Base-by-base conservation (phyloP, 2,113 vertebrate genomes). In the Spizaetus ornatus region DNA sequence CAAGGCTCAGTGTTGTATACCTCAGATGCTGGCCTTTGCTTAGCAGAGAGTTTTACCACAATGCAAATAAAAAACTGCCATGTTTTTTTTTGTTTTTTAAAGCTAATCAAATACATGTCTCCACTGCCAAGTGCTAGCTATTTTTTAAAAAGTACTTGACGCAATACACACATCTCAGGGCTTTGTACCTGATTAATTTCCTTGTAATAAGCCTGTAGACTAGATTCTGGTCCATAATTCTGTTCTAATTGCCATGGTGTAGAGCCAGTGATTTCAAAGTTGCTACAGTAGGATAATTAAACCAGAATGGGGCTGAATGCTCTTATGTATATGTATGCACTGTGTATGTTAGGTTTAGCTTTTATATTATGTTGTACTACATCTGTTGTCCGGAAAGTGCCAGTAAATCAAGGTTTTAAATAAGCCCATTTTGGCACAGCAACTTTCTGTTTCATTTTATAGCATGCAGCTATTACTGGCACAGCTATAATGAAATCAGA, bases 191-290 rank as follows among this genome's bases (percentile, higher is more conserved):
- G 84, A 71, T 67, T 86, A 38, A 67, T 84, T 90, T 90, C 48
- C 59, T 70, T n/a, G 40, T 71, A 79, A 78, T 85, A 81, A 91
- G 25, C 43, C 61, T 82, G 42, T 32, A 78, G 81, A 93, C 47
- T 48, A 93, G 47, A 61, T 94, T 82, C 71, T 72, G 61, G 86
- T 77, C 67, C 66, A 43, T 82, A 94, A 90, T 76, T 96, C 65
- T 90, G 47, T 69, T 88, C 67, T 84, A 92, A 90, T 88, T 92
- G 72, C 53, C 40, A 20, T 55, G 34, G 32, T 71, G n/a, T 61
- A 83, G 42, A 86, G 58, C 38, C 65, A 92, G 38, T 88, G 76
- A 77, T 95, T 96, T 93, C 45, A 22, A 73, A 95, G 76, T 72
- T 56, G 14, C 32, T 90, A 34, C 23, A 61, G 58, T 58, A 63